Evolutionary conservation across 2,797 vertebrate genomes (phyloP), one percentile per base, ranked within the genome.

Genomic region (Pteropus rufus): DNA sequence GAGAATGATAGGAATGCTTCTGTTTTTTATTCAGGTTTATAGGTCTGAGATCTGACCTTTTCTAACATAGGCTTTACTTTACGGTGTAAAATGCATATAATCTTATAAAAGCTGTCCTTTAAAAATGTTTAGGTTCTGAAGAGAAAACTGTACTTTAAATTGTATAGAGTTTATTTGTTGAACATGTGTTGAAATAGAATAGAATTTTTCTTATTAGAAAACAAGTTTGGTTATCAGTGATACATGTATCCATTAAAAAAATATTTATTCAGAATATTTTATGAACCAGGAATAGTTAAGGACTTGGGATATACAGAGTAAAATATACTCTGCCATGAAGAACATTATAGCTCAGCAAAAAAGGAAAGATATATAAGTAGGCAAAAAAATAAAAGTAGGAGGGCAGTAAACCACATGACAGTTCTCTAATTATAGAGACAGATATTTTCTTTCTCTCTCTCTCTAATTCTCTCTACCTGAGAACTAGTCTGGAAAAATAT

Each of bases 191-290:
- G 12, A 34, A 92, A 89, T 26, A 73, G 62, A 83, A 77, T 89
- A 73, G 62, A 83, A 77, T 85, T 76, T 88, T 96, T 89, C 31
- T 86, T 81, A 88, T 60, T 92, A 86, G 60, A 77, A 39, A 89
- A 31, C 39, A 92, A 67, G 49, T 73, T 65, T 87, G 58, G 89
- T 54, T 72, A 90, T 49, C n/a, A 77, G 23, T 86, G 84, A 94
- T 46, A 91, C 0, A 80, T 0, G 80, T 10, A 81, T 11, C 10
- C 19, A 82, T 72, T 94, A 44, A 87, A 83, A 4, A 92, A 64
- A 65, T 77, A 93, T 91, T 92, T 85, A 73, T 29, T 58, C 52
- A 94, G 34, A 81, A 0, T 16, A 89, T 70, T 96, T 89, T 69
- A 84, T 76, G 39, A 91, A 60, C 11, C 26, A 91, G 81, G 46